These are phyloP conservation scores for Liopterus haemorrhoidalis DNA, from an alignment of 2,888 invertebrate genomes.

Conservation along the genomic window DNA sequence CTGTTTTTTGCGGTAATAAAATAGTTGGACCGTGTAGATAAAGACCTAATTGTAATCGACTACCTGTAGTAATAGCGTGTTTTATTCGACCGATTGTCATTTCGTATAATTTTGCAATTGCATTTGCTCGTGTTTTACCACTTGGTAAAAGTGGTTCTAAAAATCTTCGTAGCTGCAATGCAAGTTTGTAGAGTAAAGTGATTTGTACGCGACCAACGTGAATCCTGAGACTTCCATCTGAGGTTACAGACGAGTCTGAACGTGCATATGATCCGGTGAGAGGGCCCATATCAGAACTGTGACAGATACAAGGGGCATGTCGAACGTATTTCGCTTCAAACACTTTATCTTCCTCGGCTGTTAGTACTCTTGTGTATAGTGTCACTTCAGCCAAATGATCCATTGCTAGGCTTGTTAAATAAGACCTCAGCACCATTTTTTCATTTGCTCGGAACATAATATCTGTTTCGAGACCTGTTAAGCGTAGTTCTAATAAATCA, in stretches of 20 bases:
- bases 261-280: no score
- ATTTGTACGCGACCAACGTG: constrained; percentile 66
- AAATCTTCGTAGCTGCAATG: constrained; percentile 53
- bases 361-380: constrained; percentile 68
- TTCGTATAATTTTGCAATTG: constrained; percentile 6
- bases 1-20: constrained; percentile 71
- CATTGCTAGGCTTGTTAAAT: constrained; percentile 60
- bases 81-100: constrained; percentile 7
- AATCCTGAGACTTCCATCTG: constrained; percentile 66
- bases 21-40: constrained; percentile 63
- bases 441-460: constrained; percentile 73
- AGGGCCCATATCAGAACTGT: constrained; percentile 45
- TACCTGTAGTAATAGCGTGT: constrained; percentile 30
- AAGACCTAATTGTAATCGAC: constrained; percentile 42
- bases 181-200: constrained; percentile 59
- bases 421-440: constrained; percentile 65
- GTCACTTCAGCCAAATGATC: constrained; percentile 70
- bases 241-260: no score
- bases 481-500: constrained; percentile 60
- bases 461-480: constrained; percentile 65
- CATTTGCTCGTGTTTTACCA: background rate
- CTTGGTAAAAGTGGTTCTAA: constrained; percentile 10
- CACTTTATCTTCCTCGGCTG: constrained; percentile 74
- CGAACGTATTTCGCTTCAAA: constrained; percentile 72
- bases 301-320: constrained; percentile 53